These are phyloP conservation scores for Simalia tracyae DNA, from an alignment of 2,797 vertebrate genomes.

Conservation along the genomic window DNA sequence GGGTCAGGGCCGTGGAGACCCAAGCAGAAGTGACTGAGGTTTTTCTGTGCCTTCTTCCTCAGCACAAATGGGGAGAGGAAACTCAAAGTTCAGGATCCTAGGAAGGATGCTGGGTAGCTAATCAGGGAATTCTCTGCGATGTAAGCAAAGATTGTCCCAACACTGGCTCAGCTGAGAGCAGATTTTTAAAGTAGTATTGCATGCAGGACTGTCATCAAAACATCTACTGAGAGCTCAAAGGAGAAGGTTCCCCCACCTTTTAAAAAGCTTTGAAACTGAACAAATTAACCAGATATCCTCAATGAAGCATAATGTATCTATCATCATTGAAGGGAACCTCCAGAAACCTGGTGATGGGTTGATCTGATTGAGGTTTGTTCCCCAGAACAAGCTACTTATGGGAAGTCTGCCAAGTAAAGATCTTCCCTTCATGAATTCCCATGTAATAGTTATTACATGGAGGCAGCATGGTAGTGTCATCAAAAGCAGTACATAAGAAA, in stretches of 20 bases:
- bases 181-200: background rate
- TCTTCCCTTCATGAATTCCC: background rate
- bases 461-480: background rate
- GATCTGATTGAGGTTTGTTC: background rate
- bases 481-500: background rate
- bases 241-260: background rate
- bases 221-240: background rate
- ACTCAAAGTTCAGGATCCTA: background rate
- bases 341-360: background rate
- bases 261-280: background rate
- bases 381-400: background rate
- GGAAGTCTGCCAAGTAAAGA: background rate
- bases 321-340: background rate
- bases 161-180: background rate
- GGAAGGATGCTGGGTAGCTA: background rate
- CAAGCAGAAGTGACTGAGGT: background rate
- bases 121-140: background rate
- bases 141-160: conserved; percentile 4
- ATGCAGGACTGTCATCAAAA: background rate
- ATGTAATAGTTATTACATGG: background rate
- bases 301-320: background rate
- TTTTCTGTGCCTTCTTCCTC: too few species aligned
- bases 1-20: background rate
- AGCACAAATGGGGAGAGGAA: background rate
- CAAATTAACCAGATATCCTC: background rate